Evolutionary conservation across 2,113 vertebrate species (phyloP).

Genomic region (Megaceryle torquata): DNA sequence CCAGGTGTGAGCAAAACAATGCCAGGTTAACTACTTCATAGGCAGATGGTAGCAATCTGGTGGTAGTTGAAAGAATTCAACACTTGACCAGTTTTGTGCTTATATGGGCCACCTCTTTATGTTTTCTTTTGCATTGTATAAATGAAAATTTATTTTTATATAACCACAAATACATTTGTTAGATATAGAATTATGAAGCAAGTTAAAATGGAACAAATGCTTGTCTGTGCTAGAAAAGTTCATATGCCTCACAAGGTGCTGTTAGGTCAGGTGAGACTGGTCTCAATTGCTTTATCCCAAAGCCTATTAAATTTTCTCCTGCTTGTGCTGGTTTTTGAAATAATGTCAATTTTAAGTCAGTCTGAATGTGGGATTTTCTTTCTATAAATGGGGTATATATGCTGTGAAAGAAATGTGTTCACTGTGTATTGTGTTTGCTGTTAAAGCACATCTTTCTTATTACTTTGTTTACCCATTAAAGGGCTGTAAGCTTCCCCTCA

Average conservation of each 20-base stretch:
- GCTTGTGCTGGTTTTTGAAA: neutral
- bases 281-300: neutral
- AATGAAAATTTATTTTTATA: neutral
- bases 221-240: neutral
- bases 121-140: neutral
- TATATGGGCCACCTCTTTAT: neutral
- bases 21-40: neutral
- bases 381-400: neutral
- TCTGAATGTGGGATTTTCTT: neutral
- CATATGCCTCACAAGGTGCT: neutral
- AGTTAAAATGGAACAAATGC: neutral
- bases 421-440: neutral
- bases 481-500: neutral
- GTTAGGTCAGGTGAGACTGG: neutral
- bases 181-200: neutral
- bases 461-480: slow-evolving; percentile 16
- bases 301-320: neutral
- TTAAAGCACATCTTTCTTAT: neutral
- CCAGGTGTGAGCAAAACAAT: neutral
- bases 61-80: neutral
- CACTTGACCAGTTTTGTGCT: neutral
- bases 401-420: neutral
- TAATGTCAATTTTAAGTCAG: neutral
- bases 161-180: neutral
- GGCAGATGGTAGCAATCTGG: neutral